Evolutionary conservation across 2,888 invertebrate genomes (phyloP).

Genomic region (Netelia inedita): DNA sequence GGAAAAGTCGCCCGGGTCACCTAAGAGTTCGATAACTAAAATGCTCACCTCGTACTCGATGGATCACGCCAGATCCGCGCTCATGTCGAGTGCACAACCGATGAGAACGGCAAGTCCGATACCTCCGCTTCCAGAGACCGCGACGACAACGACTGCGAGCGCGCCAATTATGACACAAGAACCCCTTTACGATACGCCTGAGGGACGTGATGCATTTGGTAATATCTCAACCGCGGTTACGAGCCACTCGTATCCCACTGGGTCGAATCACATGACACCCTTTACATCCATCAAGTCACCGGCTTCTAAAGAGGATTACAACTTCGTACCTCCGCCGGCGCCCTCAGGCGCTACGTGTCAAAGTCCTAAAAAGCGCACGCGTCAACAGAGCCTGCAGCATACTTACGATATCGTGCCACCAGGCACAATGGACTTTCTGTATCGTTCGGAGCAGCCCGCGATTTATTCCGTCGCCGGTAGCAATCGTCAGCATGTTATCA

Average conservation of each 20-base stretch:
- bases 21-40: conserved; percentile 87
- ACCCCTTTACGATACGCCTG: conserved; percentile 82
- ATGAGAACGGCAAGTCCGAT: conserved; percentile 78
- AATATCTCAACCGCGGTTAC: conserved; percentile 72
- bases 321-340: conserved; percentile 86
- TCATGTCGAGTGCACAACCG: conserved; percentile 76
- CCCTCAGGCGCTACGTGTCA: conserved; percentile 81
- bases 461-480: conserved; percentile 92
- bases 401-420: conserved; percentile 79
- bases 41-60: conserved; percentile 81
- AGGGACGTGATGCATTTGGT: conserved; percentile 80
- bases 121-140: conserved; percentile 79
- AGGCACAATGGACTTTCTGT: conserved; percentile 84
- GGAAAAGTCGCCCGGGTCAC: conserved; percentile 94
- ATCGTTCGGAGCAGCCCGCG: conserved; percentile 87
- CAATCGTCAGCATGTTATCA: conserved; percentile 90
- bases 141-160: conserved; percentile 66
- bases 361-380: conserved; percentile 86
- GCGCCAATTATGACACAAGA: conserved; percentile 77
- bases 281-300: conserved; percentile 87
- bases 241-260: conserved; percentile 75
- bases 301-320: conserved; percentile 85
- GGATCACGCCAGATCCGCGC: conserved; percentile 77
- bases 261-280: conserved; percentile 86
- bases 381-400: conserved; percentile 80